Evolutionary conservation across 1,140 invertebrate species (phyloP), one percentile per base, ranked within the genome.

Genomic region (Drosophila virilis): DNA sequence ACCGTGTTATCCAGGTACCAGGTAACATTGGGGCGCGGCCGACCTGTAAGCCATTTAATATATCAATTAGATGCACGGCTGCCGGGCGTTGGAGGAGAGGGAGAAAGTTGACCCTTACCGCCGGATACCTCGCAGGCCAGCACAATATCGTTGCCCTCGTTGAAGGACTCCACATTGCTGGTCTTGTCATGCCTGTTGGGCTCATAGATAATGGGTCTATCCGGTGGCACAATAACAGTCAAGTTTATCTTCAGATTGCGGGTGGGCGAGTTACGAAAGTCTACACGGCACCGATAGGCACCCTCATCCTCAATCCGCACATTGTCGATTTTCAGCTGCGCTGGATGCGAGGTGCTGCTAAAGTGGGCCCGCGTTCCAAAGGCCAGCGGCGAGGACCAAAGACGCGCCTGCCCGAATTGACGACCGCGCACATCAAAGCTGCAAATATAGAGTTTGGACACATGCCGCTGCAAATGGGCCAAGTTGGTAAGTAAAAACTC

Each of bases 51-150:
- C 22, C 40, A 46, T 13, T 13, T 54, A 42, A 32, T 8, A 22
- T 37, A 38, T 37, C 10, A 51, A 48, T 35, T 45, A 50, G 6
- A 55, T 15, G 6, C 1, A 1, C 28, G 6, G 28, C 7, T 7
- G 0, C 1, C 7, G 40, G n/a, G 5, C n/a, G 40, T 5, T 46
- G 28, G 13, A 22, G 6, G 10, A 6, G 35, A 10, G 6, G 10
- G 15, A 3, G 10, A 35, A 10, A 4, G 8, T 32, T 15, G 12
- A 13, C 13, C 93, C 95, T 95, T 94, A 98, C 97, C 97, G 94
- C 97, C 97, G 88, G 95, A 94, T 2, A 97, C 97, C 93, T 98
- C 96, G 92, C 97, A 98, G 72, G 96, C 95, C 15, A 98, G 94
- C 65, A 95, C 94, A 32, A 98, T 95, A 92, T 96, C 95, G 40